Percentiles rank a stretch among this genome's conserved stretches.
phyloP scores from a whole-genome alignment of 2,888 invertebrate genomes.

The Elegia similella region DNA sequence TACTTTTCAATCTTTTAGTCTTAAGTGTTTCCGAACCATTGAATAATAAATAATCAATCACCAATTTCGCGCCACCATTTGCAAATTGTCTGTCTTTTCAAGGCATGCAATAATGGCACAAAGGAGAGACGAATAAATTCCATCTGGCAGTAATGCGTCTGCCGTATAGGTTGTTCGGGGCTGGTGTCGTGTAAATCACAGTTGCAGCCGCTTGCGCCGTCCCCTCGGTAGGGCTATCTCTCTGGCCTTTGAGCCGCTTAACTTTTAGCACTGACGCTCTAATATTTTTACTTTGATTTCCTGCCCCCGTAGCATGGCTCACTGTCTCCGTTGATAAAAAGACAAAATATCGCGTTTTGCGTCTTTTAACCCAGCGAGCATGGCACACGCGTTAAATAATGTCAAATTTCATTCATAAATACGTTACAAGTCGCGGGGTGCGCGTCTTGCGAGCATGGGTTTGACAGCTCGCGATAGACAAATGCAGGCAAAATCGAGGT shows the following conservation, averaged over 20 bases:
- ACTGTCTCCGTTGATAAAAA: too few relatives aligned
- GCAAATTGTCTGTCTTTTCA: slow-evolving; percentile 20
- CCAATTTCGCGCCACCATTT: slow-evolving; percentile 11
- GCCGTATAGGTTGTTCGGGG: slow-evolving; percentile 50
- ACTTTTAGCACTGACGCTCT: too few relatives aligned
- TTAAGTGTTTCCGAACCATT: background rate
- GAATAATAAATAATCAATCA: background rate
- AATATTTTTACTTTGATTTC: too few relatives aligned
- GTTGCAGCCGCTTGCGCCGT: slow-evolving; percentile 41
- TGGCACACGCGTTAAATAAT: too few relatives aligned
- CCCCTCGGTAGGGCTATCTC: slow-evolving; percentile 18
- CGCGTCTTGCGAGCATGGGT: too few relatives aligned
- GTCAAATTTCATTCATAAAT: too few relatives aligned
- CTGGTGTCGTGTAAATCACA: slow-evolving; percentile 55
- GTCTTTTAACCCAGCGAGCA: too few relatives aligned
- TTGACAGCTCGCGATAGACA: too few relatives aligned
- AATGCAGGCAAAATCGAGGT: too few relatives aligned
- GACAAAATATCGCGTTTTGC: too few relatives aligned
- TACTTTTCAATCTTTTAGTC: background rate
- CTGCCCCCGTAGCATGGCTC: too few relatives aligned
- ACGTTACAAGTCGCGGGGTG: too few relatives aligned
- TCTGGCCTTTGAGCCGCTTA: background rate
- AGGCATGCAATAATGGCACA: slow-evolving; percentile 43
- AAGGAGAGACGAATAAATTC: slow-evolving; percentile 63
- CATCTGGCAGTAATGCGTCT: slow-evolving; percentile 53